phyloP scores from a whole-genome alignment of 1,140 invertebrate genomes.

The Druon quercuslanigerum region DNA sequence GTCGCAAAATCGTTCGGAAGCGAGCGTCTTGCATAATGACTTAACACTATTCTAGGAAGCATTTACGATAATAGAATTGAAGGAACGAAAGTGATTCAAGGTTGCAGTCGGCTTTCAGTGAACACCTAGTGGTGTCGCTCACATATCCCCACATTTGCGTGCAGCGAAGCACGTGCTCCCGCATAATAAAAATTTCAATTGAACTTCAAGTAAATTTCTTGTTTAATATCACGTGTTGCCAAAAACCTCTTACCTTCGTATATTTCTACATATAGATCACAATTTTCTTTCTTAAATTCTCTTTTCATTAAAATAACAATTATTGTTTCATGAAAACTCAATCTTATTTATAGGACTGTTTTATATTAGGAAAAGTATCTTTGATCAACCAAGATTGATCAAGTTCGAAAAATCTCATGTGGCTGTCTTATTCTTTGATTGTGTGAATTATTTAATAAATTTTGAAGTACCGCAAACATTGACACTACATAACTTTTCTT shows the following conservation, averaged over 20 bases:
- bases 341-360: no score
- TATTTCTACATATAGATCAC: background rate
- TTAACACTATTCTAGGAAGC: background rate
- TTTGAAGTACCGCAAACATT: no score
- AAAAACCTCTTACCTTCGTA: background rate
- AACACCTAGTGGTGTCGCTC: background rate
- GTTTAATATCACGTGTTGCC: background rate
- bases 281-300: background rate
- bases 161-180: background rate
- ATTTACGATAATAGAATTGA: conserved; percentile 1
- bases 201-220: background rate
- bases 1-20: background rate
- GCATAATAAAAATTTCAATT: conserved; percentile 4
- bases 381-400: no score
- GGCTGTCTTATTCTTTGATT: no score
- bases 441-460: no score
- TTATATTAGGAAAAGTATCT: no score
- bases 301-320: no score
- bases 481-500: no score
- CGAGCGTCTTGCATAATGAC: background rate
- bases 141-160: background rate
- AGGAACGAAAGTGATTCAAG: background rate
- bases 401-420: no score
- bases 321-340: no score
- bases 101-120: conserved; percentile 6